phyloP scores from a whole-genome alignment of 2,888 invertebrate genomes.

The Drosophila putrida region DNA sequence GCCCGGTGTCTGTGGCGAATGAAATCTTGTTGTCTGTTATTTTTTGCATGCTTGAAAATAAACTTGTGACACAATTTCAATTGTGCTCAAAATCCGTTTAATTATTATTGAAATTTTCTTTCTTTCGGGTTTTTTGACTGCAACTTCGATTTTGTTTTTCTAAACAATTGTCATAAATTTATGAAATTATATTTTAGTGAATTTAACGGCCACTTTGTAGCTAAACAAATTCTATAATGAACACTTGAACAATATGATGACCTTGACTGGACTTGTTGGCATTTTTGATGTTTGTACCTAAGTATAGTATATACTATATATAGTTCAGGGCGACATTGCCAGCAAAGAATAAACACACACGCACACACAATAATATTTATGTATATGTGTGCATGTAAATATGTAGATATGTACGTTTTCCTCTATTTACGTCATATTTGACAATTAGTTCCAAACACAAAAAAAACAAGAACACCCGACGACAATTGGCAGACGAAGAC shows the following conservation, averaged over 20 bases:
- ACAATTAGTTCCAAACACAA: conserved; percentile 61
- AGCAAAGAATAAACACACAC: conserved; percentile 21
- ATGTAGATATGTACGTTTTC: conserved; percentile 23
- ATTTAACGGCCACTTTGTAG: conserved; percentile 48
- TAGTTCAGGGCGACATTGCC: conserved; percentile 67
- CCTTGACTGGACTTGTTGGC: conserved; percentile 69
- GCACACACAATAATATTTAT: not conserved
- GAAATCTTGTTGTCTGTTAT: conserved; percentile 10
- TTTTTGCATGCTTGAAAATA: conserved; percentile 64
- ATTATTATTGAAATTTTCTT: conserved; percentile 52
- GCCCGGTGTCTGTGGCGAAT: conserved; percentile 30
- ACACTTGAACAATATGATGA: conserved; percentile 40
- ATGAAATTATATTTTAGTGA: conserved; percentile 41
- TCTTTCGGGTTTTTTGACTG: not conserved
- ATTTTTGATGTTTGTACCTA: conserved; percentile 60
- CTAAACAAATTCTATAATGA: conserved; percentile 29
- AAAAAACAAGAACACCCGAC: conserved; percentile 56
- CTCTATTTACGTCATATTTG: conserved; percentile 66
- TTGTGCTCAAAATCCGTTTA: conserved; percentile 31
- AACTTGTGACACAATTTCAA: conserved; percentile 69
- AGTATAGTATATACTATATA: conserved; percentile 65
- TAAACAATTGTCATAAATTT: not conserved
- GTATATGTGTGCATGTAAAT: conserved; percentile 8
- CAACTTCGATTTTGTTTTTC: conserved; percentile 8
- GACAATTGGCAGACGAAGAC: conserved; percentile 40